phyloP scores from a whole-genome alignment of 2,888 invertebrate species.

The Blomia tropicalis region DNA sequence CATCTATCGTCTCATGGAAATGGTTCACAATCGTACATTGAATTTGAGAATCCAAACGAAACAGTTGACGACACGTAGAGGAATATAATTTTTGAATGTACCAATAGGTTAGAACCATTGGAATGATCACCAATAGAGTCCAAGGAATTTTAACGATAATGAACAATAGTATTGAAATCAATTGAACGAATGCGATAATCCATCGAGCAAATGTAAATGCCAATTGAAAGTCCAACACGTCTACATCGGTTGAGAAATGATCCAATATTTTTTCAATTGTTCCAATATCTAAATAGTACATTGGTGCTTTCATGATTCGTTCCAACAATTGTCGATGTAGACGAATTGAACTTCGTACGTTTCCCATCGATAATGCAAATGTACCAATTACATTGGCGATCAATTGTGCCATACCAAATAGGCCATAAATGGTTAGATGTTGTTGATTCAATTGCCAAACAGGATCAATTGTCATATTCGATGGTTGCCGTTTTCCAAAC shows the following conservation, averaged over 20 bases:
- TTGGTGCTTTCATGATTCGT: slow-evolving; percentile 34
- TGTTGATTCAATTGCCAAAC: background rate
- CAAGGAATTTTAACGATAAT: slow-evolving; percentile 32
- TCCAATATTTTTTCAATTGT: slow-evolving; percentile 52
- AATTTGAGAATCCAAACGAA: slow-evolving; percentile 76
- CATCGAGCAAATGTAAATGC: slow-evolving; percentile 41
- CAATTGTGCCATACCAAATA: background rate
- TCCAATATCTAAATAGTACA: slow-evolving; percentile 60
- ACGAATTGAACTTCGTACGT: background rate
- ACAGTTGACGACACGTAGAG: slow-evolving; percentile 76
- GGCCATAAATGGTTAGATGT: slow-evolving; percentile 12
- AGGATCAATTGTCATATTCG: too few relatives aligned
- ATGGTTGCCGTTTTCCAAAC: too few relatives aligned
- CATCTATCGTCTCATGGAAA: slow-evolving; percentile 58
- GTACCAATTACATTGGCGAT: background rate
- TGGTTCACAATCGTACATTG: slow-evolving; percentile 36
- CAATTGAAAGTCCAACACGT: slow-evolving; percentile 48
- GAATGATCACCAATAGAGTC: slow-evolving; percentile 34
- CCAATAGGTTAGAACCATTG: slow-evolving; percentile 34
- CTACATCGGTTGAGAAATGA: slow-evolving; percentile 52
- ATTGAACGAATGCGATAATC: background rate
- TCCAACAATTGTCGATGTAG: slow-evolving; percentile 17
- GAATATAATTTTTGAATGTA: slow-evolving; percentile 63
- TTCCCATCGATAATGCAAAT: background rate
- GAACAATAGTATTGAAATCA: background rate